Conservation (phyloP, 2,797 vertebrate genomes). For the Semotilus atromaculatus region DNA sequence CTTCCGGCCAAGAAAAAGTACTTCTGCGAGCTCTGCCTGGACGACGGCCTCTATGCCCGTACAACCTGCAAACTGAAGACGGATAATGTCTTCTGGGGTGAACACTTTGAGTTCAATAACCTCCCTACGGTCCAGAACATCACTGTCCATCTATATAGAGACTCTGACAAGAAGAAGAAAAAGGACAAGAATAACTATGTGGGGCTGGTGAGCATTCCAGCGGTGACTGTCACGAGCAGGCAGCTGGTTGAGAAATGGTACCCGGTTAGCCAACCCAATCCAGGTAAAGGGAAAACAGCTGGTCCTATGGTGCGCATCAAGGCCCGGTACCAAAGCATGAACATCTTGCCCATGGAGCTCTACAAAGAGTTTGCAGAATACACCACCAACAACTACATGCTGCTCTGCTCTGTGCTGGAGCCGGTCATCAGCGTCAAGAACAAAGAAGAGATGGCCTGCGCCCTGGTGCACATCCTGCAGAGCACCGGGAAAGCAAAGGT, state of each 20-base stretch:
- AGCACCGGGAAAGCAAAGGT: constrained; percentile 99
- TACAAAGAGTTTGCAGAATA: constrained; percentile 99
- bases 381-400: constrained; percentile 98
- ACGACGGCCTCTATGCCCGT: constrained; percentile 94
- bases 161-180: constrained; percentile 99
- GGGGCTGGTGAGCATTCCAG: constrained; percentile 90
- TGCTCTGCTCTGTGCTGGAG: constrained; percentile 92
- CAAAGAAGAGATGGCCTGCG: constrained; percentile 98
- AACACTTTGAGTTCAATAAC: constrained; percentile 99
- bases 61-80: constrained; percentile 99
- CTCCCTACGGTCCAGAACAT: constrained; percentile 90
- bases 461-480: constrained; percentile 96
- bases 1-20: constrained; percentile 98
- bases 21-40: constrained; percentile 95
- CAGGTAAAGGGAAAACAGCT: constrained; percentile 89
- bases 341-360: constrained; percentile 98
- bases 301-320: constrained; percentile 98
- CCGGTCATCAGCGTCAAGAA: constrained; percentile 96
- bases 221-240: constrained; percentile 85
- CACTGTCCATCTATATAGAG: constrained; percentile 94
- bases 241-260: constrained; percentile 99
- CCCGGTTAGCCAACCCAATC: constrained; percentile 88
- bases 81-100: constrained; percentile 98
- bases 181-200: constrained; percentile 98
- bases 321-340: constrained; percentile 95